phyloP scores from a whole-genome alignment of 2,113 vertebrate species.

The Barnardius zonarius region DNA sequence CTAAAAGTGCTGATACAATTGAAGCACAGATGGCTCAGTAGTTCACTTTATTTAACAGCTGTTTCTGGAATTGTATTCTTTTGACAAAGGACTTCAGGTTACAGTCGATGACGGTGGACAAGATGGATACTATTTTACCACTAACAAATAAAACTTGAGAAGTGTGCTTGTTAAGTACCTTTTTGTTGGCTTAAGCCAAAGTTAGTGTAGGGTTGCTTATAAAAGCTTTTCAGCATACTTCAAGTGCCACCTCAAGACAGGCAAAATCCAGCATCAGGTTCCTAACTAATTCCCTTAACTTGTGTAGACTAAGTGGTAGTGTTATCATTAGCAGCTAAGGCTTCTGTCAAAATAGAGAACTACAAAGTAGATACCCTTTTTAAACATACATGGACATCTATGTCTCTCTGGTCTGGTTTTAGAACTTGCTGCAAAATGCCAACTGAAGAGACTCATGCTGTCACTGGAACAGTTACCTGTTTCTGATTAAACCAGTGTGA shows the following conservation, averaged over 20 bases:
- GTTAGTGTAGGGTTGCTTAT: background rate
- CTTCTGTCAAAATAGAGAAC: background rate
- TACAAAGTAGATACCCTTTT: background rate
- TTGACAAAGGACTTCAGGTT: conserved; percentile 9
- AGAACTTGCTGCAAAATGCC: background rate
- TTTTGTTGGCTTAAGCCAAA: background rate
- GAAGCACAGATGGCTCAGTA: conserved; percentile 22
- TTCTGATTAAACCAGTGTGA: background rate
- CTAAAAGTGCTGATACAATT: conserved; percentile 37
- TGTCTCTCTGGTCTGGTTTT: background rate
- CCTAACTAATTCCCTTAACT: background rate
- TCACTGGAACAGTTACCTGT: background rate
- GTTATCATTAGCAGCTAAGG: background rate
- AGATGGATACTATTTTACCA: background rate
- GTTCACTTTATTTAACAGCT: conserved; percentile 24
- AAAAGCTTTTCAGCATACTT: background rate
- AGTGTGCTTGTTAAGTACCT: background rate
- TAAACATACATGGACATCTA: background rate
- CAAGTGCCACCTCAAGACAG: background rate
- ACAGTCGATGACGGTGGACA: background rate
- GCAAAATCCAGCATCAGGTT: background rate
- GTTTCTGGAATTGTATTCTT: conserved; percentile 14
- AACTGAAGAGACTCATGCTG: rapidly evolving
- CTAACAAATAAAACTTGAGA: background rate
- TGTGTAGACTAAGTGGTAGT: background rate